Conservation (phyloP, 2,113 vertebrate genomes). For the Pteruthius melanotis region DNA sequence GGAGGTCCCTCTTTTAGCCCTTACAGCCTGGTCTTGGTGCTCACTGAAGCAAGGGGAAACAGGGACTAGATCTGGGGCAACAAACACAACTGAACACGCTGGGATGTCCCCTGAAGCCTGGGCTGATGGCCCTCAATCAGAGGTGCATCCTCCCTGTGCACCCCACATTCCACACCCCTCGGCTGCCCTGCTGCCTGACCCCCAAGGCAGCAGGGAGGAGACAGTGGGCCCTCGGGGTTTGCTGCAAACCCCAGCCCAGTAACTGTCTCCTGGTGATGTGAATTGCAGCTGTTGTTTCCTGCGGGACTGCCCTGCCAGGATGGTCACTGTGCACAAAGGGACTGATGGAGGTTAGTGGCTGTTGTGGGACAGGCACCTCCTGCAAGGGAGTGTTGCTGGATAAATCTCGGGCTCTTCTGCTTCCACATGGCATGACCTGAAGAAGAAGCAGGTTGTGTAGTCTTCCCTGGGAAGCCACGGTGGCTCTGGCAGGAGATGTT, state of each 20-base stretch:
- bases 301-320: background rate
- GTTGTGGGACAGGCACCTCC: background rate
- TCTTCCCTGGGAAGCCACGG: background rate
- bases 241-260: background rate
- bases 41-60: background rate
- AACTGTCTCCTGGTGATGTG: background rate
- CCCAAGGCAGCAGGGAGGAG: background rate
- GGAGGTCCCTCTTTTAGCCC: background rate
- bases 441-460: background rate
- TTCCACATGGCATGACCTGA: no score
- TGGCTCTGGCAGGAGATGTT: background rate
- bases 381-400: background rate
- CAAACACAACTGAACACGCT: background rate
- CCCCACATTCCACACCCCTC: background rate
- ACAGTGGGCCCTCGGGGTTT: fast-evolving
- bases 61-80: background rate
- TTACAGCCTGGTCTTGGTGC: background rate
- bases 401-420: background rate
- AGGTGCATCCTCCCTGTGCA: background rate
- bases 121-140: background rate
- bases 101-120: background rate
- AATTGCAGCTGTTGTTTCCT: background rate
- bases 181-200: background rate
- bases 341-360: background rate
- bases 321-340: background rate